Evolutionary conservation across 2,113 vertebrate species (phyloP).

Genomic region (Cyphomyrus discorhynchus): DNA sequence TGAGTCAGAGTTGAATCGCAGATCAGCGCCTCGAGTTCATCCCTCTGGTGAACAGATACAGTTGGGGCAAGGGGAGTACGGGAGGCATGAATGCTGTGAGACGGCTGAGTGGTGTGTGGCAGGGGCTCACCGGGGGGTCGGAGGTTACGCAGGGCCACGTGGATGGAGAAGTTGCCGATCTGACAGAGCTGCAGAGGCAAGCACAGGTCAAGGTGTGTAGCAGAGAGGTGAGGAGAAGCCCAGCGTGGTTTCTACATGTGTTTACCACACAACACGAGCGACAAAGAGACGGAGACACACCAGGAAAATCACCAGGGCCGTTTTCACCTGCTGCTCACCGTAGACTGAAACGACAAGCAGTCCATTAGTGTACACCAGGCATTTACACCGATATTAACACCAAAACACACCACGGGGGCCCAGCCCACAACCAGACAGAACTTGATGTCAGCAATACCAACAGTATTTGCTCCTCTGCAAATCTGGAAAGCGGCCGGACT

Average conservation of each 20-base stretch:
- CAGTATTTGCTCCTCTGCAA: neutral
- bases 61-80: neutral
- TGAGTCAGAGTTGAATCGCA: no score
- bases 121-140: slow-evolving; percentile 64
- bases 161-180: slow-evolving; percentile 84
- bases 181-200: slow-evolving; percentile 72
- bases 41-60: neutral
- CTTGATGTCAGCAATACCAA: neutral
- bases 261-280: neutral
- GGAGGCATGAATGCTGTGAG: neutral
- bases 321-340: slow-evolving; percentile 74
- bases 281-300: slow-evolving; percentile 46
- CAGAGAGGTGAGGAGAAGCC: neutral
- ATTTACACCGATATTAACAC: neutral
- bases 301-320: slow-evolving; percentile 74
- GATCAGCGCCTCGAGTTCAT: no score
- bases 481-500: slow-evolving; percentile 43
- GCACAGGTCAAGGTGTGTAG: neutral
- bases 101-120: neutral
- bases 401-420: no score
- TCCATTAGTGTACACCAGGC: neutral
- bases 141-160: slow-evolving; percentile 77
- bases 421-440: neutral
- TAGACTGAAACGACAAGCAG: slow-evolving; percentile 56
- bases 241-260: neutral